Evolutionary conservation across 2,888 invertebrate genomes (phyloP).

Genomic region (Rhogogaster chlorosoma): DNA sequence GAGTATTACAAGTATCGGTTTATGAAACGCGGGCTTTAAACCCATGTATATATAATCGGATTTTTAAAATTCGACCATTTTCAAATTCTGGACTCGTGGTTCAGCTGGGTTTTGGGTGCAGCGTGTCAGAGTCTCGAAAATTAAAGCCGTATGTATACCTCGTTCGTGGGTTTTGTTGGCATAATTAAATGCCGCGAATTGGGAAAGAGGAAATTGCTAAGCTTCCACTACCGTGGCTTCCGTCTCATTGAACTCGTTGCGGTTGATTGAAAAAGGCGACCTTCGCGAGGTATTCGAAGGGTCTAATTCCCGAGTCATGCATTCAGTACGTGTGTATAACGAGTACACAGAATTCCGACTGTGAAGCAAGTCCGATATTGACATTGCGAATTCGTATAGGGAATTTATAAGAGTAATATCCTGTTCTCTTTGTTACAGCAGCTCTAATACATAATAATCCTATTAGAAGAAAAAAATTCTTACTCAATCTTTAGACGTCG

Average conservation of each 20-base stretch:
- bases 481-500: neutral
- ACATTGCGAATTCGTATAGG: neutral
- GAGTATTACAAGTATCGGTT: neutral
- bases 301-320: slow-evolving; percentile 4
- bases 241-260: slow-evolving; percentile 52
- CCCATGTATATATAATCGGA: neutral
- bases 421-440: neutral
- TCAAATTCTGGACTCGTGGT: neutral
- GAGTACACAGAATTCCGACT: neutral
- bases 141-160: neutral
- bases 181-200: neutral
- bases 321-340: neutral
- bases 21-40: no score
- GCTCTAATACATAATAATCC: neutral
- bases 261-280: slow-evolving; percentile 27
- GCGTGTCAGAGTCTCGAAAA: neutral
- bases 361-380: slow-evolving; percentile 1
- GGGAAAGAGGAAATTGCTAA: slow-evolving; percentile 38
- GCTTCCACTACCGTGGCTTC: slow-evolving; percentile 48
- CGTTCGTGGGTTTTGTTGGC: neutral
- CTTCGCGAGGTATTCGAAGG: slow-evolving; percentile 31
- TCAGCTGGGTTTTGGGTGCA: neutral
- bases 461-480: neutral
- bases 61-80: neutral
- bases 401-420: neutral